Base-by-base conservation (phyloP, 2,888 invertebrate genomes). In the Dryocosmus kuriphilus region DNA sequence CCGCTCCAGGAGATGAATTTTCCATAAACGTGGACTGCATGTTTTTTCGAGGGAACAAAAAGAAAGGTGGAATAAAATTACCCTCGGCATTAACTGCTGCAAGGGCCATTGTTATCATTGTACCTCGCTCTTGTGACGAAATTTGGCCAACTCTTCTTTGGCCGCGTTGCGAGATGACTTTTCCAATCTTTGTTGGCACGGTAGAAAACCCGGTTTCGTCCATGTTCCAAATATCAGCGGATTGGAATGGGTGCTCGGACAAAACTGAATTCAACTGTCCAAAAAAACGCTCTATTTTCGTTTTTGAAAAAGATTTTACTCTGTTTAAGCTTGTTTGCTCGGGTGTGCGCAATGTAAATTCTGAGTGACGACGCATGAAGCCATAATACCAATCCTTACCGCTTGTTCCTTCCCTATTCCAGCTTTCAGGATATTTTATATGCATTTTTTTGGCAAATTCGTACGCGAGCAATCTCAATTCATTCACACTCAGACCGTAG, bases 21-120 rank as follows among this genome's bases (percentile, higher is more conserved):
- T 73, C 27, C 27, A 85, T 51, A 61, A 84, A 84, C 67, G 77
- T 65, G 38, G 75, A 38, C 51, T 81, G 83, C 79, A 81, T 85
- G 2, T 82, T 75, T 41, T 83, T 83, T 24, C 83, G 61, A 14
- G 85, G 85, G 76, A 85, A 86, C 22, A 86, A 71, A 63, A 85
- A 84, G 65, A 82, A 77, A 6, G 83, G 86, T 30, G 84, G 84
- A 61, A 80, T 74, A 30, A 77, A 67, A 75, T 80, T 80, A 22
- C 84, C 85, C 32, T 60, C 32, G 16, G 86, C 86, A 76, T 76
- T 81, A n/a, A n/a, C n/a, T 5, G 85, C 81, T 24, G 81, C 80
- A 4, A 84, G 24, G 0, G 83, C 83, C 38, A 84, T 74, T 5
- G 85, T 85, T 7, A 85, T 77, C 11, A 82, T 63, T 0, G 80